phyloP scores from a whole-genome alignment of 2,888 invertebrate genomes.

The Nomada ferruginata region DNA sequence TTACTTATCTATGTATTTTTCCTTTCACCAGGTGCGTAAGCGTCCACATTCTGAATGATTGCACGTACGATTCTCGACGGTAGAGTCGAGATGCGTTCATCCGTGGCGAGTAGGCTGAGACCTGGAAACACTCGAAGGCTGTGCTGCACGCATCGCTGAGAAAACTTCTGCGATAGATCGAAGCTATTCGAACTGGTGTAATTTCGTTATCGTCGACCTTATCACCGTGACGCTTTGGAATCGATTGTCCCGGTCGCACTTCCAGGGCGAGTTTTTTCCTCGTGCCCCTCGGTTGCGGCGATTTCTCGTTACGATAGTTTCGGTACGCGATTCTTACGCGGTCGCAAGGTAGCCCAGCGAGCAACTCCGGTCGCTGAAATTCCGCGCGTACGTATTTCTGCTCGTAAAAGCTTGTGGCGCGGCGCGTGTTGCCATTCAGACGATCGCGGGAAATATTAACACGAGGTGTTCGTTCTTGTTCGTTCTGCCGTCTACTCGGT shows the following conservation, averaged over 20 bases:
- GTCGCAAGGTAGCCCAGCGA: not conserved
- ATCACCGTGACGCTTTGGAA: not conserved
- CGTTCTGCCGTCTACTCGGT: too few species aligned
- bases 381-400: not conserved
- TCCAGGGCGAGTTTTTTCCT: not conserved
- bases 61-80: slow-evolving; percentile 7
- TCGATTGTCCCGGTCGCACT: not conserved
- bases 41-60: slow-evolving; percentile 1
- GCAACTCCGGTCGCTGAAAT: slow-evolving; percentile 6
- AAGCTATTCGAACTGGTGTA: slow-evolving; percentile 19
- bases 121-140: slow-evolving; percentile 34
- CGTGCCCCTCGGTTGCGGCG: not conserved
- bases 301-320: slow-evolving; percentile 27
- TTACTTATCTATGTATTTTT: not conserved
- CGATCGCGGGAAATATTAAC: not conserved
- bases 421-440: not conserved
- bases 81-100: slow-evolving; percentile 29
- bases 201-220: not conserved
- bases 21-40: slow-evolving; percentile 42
- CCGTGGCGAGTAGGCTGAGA: slow-evolving; percentile 39
- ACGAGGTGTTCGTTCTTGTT: not conserved
- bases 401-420: slow-evolving; percentile 9
- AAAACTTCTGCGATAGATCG: slow-evolving; percentile 32
- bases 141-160: slow-evolving; percentile 19
- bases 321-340: slow-evolving; percentile 18